A percentile compares a stretch with the other conserved stretches of the same genome.
phyloP scores from a whole-genome alignment of 2,797 vertebrate species.

The Mionectes olivaceus region DNA sequence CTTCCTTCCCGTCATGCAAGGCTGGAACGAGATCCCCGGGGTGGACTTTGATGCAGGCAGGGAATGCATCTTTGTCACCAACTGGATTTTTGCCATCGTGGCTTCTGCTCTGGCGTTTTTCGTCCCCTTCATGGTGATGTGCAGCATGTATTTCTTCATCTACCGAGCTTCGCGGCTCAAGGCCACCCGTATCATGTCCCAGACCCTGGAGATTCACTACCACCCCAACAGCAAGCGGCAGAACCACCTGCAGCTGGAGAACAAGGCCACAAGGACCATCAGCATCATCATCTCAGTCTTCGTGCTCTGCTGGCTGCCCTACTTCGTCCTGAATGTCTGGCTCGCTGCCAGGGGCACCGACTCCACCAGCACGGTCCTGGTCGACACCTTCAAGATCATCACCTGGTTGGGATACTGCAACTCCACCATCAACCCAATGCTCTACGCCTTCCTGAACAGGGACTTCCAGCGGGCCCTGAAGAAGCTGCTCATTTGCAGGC shows the following conservation, averaged over 20 bases:
- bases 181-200: conserved; percentile 73
- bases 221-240: conserved; percentile 78
- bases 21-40: conserved; percentile 79
- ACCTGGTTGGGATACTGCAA: conserved; percentile 81
- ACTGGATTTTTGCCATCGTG: conserved; percentile 78
- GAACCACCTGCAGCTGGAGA: conserved; percentile 79
- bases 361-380: conserved; percentile 34
- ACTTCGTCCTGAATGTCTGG: conserved; percentile 77
- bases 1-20: conserved; percentile 79
- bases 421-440: conserved; percentile 80
- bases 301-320: conserved; percentile 77
- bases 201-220: conserved; percentile 78
- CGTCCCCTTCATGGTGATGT: conserved; percentile 77
- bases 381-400: conserved; percentile 75
- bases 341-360: conserved; percentile 57
- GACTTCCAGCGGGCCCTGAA: conserved; percentile 78
- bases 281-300: conserved; percentile 78
- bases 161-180: conserved; percentile 77
- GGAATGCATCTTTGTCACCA: conserved; percentile 79
- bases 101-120: conserved; percentile 77
- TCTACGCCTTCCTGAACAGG: conserved; percentile 78
- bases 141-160: conserved; percentile 81
- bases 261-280: conserved; percentile 78
- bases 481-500: conserved; percentile 74
- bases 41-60: conserved; percentile 64